Evolutionary conservation across 2,797 vertebrate species (phyloP), one percentile per base, ranked within the genome.

Genomic region (Mormyrops boulengeri): DNA sequence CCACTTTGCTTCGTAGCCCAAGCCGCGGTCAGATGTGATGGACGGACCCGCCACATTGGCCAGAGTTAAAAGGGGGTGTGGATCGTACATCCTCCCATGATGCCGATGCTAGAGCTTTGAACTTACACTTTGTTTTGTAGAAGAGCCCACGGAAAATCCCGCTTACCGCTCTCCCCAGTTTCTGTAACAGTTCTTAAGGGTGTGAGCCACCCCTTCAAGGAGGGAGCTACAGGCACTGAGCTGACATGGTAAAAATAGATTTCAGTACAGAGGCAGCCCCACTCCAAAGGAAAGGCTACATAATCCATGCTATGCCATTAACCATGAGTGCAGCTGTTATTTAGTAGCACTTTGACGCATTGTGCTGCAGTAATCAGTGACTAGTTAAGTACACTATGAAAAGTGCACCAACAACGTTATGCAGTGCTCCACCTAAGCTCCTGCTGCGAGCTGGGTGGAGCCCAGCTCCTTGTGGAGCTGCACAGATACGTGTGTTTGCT

Each of bases 111-210:
- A 52, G 88, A 44, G 53, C 77, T 85, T 89, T 89, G 77, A 89
- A 62, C 80, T 52, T 12, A 22, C 14, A 2, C 22, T 57, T 89
- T 89, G 77, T 89, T 85, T 85, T 85, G 34, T 85, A 14, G 88
- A 22, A 55, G 41, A 60, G 38, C 11, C 22, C 57, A 4, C 22
- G 5, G 77, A 82, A 60, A 89, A 89, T 19, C 77, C 52, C 2
- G 53, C 53, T 82, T 89, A 82, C 80, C 52, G 4, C 73, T 26
- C 34, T 57, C 38, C 30, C 41, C 62, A 53, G 88, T 88, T 17
- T 66, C 66, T 41, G 30, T 41, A 38, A 52, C 69, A 52, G 66
- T 44, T 85, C 77, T 89, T 62, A 85, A 47, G 80, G 44, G 38
- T 55, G 69, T 34, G 41, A 85, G 52, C 55, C 55, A 30, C 77